These are phyloP conservation scores for Subacronicta megacephala DNA, from an alignment of 2,888 invertebrate genomes.

Conservation along the genomic window DNA sequence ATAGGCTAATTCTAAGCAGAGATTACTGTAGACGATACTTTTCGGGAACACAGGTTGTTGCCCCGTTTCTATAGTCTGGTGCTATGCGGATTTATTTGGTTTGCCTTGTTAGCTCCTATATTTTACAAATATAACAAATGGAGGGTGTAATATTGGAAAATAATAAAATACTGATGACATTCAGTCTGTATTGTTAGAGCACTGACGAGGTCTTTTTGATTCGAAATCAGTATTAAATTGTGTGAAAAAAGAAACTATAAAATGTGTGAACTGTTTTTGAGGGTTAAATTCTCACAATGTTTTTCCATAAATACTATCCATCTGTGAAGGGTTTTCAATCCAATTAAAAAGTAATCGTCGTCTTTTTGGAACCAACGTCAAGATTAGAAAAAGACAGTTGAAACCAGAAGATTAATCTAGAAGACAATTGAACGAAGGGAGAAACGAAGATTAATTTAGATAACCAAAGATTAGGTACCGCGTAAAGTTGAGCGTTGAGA, in stretches of 20 bases:
- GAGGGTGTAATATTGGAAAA: not conserved
- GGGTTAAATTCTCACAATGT: not conserved
- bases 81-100: not conserved
- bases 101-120: not conserved
- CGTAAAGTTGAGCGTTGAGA: not conserved
- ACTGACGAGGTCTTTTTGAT: not conserved
- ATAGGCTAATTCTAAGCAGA: too few species aligned
- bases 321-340: slow-evolving; percentile 8
- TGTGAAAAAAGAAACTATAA: not conserved
- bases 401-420: slow-evolving; percentile 2
- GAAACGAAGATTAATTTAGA: slow-evolving; percentile 14
- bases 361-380: slow-evolving; percentile 5
- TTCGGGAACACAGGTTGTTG: not conserved
- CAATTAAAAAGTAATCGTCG: slow-evolving; percentile 12
- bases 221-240: not conserved
- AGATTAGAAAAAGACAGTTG: not conserved
- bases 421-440: slow-evolving; percentile 4
- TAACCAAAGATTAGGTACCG: slow-evolving; percentile 1
- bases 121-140: not conserved
- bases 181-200: not conserved
- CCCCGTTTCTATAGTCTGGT: not conserved
- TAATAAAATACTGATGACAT: not conserved
- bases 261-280: not conserved
- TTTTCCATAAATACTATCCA: too few species aligned
- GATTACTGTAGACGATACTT: not conserved